phyloP scores from a whole-genome alignment of 2,113 vertebrate species.

The Eulacestoma nigropectus region DNA sequence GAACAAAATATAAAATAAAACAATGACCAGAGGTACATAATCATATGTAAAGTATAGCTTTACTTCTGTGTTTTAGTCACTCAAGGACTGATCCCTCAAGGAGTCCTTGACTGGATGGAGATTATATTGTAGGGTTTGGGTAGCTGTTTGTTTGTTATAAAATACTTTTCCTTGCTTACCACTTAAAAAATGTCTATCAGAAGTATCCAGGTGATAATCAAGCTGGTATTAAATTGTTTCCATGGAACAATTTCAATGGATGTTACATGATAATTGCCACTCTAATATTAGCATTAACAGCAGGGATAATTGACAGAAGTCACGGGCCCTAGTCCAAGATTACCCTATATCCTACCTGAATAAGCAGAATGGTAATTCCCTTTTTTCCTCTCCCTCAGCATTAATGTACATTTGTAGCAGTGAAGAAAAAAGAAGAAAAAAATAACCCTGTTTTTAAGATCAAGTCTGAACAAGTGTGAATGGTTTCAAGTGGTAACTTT shows the following conservation, averaged over 20 bases:
- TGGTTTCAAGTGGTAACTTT: not conserved
- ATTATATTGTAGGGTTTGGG: not conserved
- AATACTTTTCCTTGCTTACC: not conserved
- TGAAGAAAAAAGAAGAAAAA: not conserved
- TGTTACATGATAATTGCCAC: conserved; percentile 42
- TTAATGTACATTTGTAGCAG: not conserved
- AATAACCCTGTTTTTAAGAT: not conserved
- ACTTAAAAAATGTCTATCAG: conserved; percentile 1
- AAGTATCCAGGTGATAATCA: conserved; percentile 51
- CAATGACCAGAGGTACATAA: not conserved
- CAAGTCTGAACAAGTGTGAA: not conserved
- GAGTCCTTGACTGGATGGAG: not conserved
- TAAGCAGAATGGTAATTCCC: not conserved
- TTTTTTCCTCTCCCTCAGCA: not conserved
- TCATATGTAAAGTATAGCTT: not conserved
- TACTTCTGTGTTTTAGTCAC: not conserved
- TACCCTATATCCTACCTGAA: not conserved
- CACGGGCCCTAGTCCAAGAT: not conserved
- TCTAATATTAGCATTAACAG: conserved; percentile 29
- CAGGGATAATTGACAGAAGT: conserved; percentile 31
- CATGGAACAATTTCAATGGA: conserved; percentile 47
- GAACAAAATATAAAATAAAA: not conserved
- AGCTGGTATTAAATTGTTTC: conserved; percentile 48
- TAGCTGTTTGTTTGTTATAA: not conserved
- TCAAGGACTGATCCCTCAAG: not conserved